Base-by-base conservation (phyloP, 2,797 vertebrate genomes). In the Thalassophryne amazonica region DNA sequence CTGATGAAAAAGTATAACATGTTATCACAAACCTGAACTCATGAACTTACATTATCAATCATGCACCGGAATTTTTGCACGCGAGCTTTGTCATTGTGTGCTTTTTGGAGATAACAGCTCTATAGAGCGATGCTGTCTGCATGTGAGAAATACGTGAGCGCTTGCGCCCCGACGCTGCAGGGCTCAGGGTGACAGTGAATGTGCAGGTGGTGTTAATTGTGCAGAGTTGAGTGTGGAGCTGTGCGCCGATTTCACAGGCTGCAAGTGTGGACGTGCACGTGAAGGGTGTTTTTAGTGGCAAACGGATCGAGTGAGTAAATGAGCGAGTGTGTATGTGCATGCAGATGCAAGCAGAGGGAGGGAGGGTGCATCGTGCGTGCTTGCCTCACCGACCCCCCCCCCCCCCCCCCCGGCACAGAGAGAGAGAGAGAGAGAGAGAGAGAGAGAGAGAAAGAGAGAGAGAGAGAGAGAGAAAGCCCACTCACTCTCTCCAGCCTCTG, bases 321-420 rank as follows among this genome's bases (percentile, higher is more conserved):
- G 60, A 32, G 47, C 42, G 49, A 11, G 31, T 73, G 52, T 57
- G 23, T 31, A 39, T 52, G 50, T 35, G 35, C 25, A 34, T 34
- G 46, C 58, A 31, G 73, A 52, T 57, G 46, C 47, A 29, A 53
- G 35, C 32, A 37, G 73, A 60, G 75, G 59, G 81, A 68, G 73
- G 76, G 75, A 80, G 67, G 59, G 71, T 84, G 73, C 81, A 69
- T 80, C 27, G 38, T 84, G 70, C 80, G 75, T 60, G 75, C 61
- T 69, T 75, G 79, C 78, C 77, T 83, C 78, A 81, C 73, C 82
- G 72, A 84, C 75, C 75, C 80, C 84, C 83, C 80, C 76, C 83
- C n/a, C n/a, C n/a, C n/a, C n/a, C n/a, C n/a, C 51, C 31, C 54
- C 55, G 33, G 28, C 42, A 41, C 32, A 42, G 60, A 31, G 43